Percentiles rank a stretch among this genome's conserved stretches.
Evolutionary conservation across 2,113 vertebrate species (phyloP).

Genomic region (Romanogobio albipinnatus): DNA sequence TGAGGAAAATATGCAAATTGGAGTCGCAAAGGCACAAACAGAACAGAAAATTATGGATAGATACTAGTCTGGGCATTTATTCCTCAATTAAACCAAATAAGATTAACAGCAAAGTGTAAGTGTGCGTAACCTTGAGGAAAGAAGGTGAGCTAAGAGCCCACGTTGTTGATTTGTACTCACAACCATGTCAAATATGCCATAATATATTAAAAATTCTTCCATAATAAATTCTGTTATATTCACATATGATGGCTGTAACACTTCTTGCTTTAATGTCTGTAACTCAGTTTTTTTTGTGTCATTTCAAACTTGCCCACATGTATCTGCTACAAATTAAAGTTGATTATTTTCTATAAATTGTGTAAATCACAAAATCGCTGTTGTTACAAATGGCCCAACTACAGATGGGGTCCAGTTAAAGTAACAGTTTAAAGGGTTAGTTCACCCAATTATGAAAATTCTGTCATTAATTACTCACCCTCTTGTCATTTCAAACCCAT

Average conservation of each 20-base stretch:
- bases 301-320: neutral
- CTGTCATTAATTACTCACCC: no score
- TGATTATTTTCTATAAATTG: neutral
- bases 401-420: neutral
- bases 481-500: no score
- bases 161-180: neutral
- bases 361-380: neutral
- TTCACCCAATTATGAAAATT: no score
- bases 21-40: neutral
- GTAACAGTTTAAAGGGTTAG: neutral
- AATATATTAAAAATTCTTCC: neutral
- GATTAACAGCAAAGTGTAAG: constrained; percentile 21
- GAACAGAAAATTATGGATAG: neutral
- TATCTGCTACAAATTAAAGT: neutral
- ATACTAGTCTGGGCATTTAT: constrained; percentile 16
- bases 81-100: constrained; percentile 45
- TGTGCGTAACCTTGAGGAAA: constrained; percentile 52
- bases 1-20: constrained; percentile 27
- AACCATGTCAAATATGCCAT: neutral
- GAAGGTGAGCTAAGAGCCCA: constrained; percentile 27
- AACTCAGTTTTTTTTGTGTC: neutral
- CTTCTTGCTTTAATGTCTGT: neutral
- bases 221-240: neutral
- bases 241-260: neutral
- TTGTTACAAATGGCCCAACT: neutral